Evolutionary conservation across 2,113 vertebrate genomes (phyloP).

Genomic region (Rissa tridactyla): DNA sequence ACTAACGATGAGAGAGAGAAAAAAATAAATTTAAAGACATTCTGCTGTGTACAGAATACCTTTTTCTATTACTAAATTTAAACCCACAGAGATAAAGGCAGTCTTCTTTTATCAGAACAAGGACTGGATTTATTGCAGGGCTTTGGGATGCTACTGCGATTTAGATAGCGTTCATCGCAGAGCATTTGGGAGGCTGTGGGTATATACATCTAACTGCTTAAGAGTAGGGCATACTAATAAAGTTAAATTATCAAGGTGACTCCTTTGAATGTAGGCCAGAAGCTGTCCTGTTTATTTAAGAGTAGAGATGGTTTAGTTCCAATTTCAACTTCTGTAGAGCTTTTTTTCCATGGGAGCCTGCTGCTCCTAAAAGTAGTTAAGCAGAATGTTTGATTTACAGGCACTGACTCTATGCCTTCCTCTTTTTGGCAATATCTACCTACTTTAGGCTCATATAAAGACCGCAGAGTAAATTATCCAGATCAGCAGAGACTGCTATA

Average conservation of each 20-base stretch:
- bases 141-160: background rate
- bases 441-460: background rate
- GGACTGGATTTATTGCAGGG: background rate
- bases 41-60: background rate
- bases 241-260: background rate
- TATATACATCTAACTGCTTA: background rate
- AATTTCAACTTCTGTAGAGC: background rate
- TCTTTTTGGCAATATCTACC: constrained; percentile 31
- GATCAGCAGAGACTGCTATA: background rate
- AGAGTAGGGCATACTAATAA: background rate
- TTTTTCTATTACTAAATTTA: background rate
- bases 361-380: constrained; percentile 33
- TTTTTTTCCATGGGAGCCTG: constrained; percentile 11
- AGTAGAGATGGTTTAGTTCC: background rate
- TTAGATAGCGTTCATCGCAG: background rate
- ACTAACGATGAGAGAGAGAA: background rate
- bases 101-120: background rate
- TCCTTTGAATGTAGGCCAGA: background rate
- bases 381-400: constrained; percentile 25
- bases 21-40: background rate
- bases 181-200: background rate
- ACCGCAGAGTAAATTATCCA: background rate
- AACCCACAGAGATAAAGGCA: background rate
- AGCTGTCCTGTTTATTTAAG: background rate
- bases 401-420: background rate